These are phyloP conservation scores for Narcine bancroftii DNA, from an alignment of 2,113 vertebrate species.

Conservation along the genomic window DNA sequence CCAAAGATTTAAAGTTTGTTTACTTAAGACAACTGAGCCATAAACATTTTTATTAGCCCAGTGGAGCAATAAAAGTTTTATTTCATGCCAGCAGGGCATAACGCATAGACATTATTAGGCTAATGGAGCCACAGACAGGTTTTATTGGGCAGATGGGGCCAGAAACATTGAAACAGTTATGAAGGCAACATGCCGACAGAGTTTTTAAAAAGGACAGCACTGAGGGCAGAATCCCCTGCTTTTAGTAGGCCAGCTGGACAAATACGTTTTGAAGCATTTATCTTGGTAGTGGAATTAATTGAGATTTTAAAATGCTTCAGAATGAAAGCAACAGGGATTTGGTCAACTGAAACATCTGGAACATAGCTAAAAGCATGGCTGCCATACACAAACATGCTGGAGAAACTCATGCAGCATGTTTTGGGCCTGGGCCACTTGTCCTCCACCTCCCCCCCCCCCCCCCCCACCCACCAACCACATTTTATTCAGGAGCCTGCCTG, in stretches of 20 bases:
- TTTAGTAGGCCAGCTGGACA: background rate
- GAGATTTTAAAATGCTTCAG: background rate
- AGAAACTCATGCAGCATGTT: too few species aligned
- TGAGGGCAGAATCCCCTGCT: background rate
- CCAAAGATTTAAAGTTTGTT: conserved; percentile 32
- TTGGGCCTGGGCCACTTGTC: too few species aligned
- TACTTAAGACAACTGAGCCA: conserved; percentile 24
- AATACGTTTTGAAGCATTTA: conserved; percentile 10
- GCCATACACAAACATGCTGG: too few species aligned
- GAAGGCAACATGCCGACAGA: background rate
- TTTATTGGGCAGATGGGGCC: conserved; percentile 18
- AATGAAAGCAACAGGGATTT: background rate
- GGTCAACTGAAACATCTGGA: background rate
- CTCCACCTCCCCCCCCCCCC: too few species aligned
- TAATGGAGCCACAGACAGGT: conserved; percentile 28
- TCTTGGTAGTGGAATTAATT: background rate
- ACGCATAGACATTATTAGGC: conserved; percentile 34
- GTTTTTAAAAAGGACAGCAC: background rate
- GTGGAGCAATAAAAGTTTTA: conserved; percentile 17
- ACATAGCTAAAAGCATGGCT: too few species aligned
- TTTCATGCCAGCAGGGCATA: conserved; percentile 18
- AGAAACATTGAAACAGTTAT: conserved; percentile 10
- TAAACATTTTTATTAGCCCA: conserved; percentile 26
- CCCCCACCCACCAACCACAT: too few species aligned
- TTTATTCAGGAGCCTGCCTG: too few species aligned